These are phyloP conservation scores for Ceratina calcarata DNA, from an alignment of 1,140 invertebrate species.

Conservation along the genomic window DNA sequence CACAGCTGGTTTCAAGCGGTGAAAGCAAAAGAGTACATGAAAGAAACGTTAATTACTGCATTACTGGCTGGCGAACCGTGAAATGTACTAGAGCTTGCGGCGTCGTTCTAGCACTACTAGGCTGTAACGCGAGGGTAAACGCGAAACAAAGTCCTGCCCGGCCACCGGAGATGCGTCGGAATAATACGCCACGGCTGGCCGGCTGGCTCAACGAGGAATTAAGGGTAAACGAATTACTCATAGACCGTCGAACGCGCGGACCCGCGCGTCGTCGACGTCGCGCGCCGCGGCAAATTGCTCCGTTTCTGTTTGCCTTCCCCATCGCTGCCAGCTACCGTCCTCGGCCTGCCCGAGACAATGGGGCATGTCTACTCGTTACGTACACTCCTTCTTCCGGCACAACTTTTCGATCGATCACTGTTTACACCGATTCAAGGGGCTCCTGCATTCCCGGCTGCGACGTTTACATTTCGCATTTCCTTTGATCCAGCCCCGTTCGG, in stretches of 20 bases:
- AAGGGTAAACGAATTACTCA: conserved; percentile 58
- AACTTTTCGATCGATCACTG: not conserved
- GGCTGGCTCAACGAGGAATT: conserved; percentile 55
- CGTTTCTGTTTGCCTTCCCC: conserved; percentile 38
- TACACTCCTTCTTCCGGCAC: not conserved
- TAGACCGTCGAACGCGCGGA: conserved; percentile 1
- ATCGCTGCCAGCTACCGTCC: not conserved
- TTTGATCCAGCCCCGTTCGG: not conserved
- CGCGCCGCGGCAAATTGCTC: conserved; percentile 38
- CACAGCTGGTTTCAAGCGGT: conserved; percentile 63
- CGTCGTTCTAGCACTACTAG: conserved; percentile 35
- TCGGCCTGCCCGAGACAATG: not conserved
- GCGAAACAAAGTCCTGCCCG: conserved; percentile 39
- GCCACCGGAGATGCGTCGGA: conserved; percentile 33
- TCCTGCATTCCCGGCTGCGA: too few species aligned
- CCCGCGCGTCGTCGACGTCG: not conserved
- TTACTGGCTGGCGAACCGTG: conserved; percentile 63
- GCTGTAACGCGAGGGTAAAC: conserved; percentile 21
- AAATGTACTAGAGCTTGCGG: conserved; percentile 60
- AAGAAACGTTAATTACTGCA: conserved; percentile 72
- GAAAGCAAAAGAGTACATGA: conserved; percentile 66
- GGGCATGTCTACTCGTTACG: not conserved
- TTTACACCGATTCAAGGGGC: not conserved
- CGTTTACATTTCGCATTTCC: not conserved
- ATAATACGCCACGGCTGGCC: conserved; percentile 46